Base-by-base conservation (phyloP, 2,888 invertebrate species). In the Eledone cirrhosa region DNA sequence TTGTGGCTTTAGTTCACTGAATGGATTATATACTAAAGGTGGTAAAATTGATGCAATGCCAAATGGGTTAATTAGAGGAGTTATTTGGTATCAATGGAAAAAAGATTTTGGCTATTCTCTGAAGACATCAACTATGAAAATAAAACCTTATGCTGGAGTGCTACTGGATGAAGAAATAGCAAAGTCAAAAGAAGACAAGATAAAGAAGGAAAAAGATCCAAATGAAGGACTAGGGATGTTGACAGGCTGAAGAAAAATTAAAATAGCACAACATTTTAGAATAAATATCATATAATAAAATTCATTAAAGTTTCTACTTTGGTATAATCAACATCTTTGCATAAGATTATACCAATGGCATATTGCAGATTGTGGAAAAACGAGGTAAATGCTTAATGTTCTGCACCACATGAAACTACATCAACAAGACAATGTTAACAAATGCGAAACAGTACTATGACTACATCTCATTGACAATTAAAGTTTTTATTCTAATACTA, bases 81-180 rank as follows among this genome's bases (percentile, higher is more conserved):
- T 88, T 16, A 85, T 84, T 29, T 88, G 88, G 87, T 86, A 83
- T 78, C 80, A 85, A 29, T 87, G 87, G 87, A 87, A 87, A 77
- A 81, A 83, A 0, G 80, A 85, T 76, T 84, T 82, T 77, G 80
- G 81, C 13, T 87, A 88, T 78, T 86, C 87, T 0, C 80, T 87
- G 82, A 85, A 85, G 80, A 80, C 79, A 19, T 83, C 82, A 11
- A 85, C 85, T 80, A 88, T 88, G 82, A 87, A 86, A 79, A 83
- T 88, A 3, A 87, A 87, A 81, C 87, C 86, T 29, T 76, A 77
- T 19, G 78, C 80, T 14, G 83, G 84, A 19, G 80, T 86, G 13
- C 79, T 81, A 31, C 77, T 82, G 31, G 86, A 84, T 41, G 76
- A 72, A 24, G 83, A 85, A 48, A 48, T 72, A 33, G 78, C 77